Evolutionary conservation across 2,113 vertebrate species (phyloP).

Genomic region (Candoia aspera): DNA sequence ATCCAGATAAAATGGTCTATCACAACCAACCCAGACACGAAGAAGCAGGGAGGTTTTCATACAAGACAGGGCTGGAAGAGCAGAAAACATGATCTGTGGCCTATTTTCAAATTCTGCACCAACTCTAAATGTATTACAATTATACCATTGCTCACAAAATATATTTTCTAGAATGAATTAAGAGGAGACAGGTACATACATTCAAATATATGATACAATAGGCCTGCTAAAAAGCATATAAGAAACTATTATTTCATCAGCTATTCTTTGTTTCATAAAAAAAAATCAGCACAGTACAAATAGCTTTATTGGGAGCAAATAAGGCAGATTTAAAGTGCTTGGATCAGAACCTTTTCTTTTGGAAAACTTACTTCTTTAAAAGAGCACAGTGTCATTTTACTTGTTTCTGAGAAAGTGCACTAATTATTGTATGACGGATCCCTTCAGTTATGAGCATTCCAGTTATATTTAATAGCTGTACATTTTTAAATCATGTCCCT

Average conservation of each 20-base stretch:
- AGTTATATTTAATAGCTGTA: slow-evolving; percentile 50
- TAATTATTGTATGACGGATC: slow-evolving; percentile 50
- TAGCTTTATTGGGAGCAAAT: slow-evolving; percentile 10
- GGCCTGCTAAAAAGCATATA: neutral
- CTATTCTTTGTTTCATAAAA: neutral
- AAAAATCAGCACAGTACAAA: neutral
- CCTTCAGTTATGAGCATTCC: slow-evolving; percentile 47
- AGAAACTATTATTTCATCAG: neutral
- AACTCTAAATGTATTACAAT: neutral
- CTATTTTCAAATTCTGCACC: neutral
- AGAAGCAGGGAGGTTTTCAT: neutral
- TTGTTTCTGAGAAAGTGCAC: slow-evolving; percentile 48
- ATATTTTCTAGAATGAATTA: neutral
- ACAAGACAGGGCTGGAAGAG: neutral
- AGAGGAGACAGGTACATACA: neutral
- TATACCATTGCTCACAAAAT: neutral
- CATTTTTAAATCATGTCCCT: slow-evolving; percentile 33
- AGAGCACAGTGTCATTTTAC: neutral
- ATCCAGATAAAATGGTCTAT: neutral
- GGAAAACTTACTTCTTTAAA: slow-evolving; percentile 32
- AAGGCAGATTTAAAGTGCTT: neutral
- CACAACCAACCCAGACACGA: neutral
- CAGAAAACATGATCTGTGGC: neutral
- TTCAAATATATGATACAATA: neutral
- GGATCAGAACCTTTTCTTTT: neutral